Base-by-base conservation (phyloP, 2,797 vertebrate genomes). In the Amniataba percoides region DNA sequence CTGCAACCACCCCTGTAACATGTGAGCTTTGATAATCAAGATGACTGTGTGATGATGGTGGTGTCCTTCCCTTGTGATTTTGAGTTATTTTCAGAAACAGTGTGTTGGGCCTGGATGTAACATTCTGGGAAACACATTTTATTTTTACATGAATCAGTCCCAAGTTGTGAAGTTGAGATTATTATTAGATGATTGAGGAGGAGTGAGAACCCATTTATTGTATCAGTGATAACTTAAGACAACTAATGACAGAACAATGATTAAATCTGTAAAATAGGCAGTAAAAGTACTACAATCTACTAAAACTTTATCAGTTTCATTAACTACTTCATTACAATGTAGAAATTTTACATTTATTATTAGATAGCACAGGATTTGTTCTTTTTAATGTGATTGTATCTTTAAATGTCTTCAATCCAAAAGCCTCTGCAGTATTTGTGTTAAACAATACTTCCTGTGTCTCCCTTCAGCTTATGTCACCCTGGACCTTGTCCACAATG, bases 401-500 rank as follows among this genome's bases (percentile, higher is more conserved):
- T 76, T 62, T 42, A 5, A 34, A 49, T 60, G 19, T 55, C 8
- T 52, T 9, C 1, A 25, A 19, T 12, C 12, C 25, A 52, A 48
- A 55, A 55, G 9, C 36, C 10, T 61, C 1, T 34, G 13, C 1
- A 51, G 2, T 48, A 31, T 68, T 46, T 55, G 42, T 49, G 0
- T 64, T 40, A 15, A 77, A 34, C 12, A 9, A 3, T 14, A 10
- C 2, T 31, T 6, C 78, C 34, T 71, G 42, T 93, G 74, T 51
- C 65, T 85, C 80, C 81, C 48, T 87, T 60, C 87, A 99, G 98
- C 68, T 94, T 99, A 36, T 99, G 98, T 87, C 98, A 99, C 81
- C 98, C 98, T 74, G 98, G 98, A 87, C 98, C 98, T 74, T 99
- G 98, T 85, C 98, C 98, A 61, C 97, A 96, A 0, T 99, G 98